These are phyloP conservation scores for Phrynosoma platyrhinos DNA, from an alignment of 2,113 vertebrate genomes.

Conservation along the genomic window DNA sequence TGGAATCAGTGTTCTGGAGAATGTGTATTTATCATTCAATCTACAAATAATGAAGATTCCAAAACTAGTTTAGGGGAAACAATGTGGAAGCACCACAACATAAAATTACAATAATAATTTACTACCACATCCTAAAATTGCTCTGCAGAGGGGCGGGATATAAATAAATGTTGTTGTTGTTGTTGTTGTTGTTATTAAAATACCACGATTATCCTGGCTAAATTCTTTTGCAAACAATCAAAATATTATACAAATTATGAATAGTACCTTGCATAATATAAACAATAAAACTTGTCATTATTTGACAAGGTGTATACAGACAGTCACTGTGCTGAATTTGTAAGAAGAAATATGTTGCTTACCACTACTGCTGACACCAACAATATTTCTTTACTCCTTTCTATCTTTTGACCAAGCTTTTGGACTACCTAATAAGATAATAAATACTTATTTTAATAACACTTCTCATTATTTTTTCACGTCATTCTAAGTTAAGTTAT, in stretches of 20 bases:
- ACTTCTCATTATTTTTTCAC: rapidly evolving
- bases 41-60: too few relatives aligned
- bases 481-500: neutral
- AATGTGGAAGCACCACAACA: too few relatives aligned
- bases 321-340: neutral
- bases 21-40: too few relatives aligned
- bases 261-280: neutral
- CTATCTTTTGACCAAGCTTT: conserved; percentile 77
- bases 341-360: conserved; percentile 57
- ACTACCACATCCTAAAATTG: too few relatives aligned
- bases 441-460: rapidly evolving
- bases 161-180: too few relatives aligned
- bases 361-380: conserved; percentile 87
- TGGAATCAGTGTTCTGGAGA: too few relatives aligned
- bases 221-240: neutral
- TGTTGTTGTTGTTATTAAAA: too few relatives aligned
- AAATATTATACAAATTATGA: neutral
- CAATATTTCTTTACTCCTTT: conserved; percentile 82
- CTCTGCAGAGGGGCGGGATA: too few relatives aligned
- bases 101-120: too few relatives aligned
- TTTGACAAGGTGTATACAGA: conserved; percentile 20
- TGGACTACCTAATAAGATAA: conserved; percentile 70
- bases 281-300: neutral
- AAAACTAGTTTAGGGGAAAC: too few relatives aligned
- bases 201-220: neutral